Percentiles rank a stretch among this genome's conserved stretches.
Conservation (phyloP, 2,113 vertebrate species). For the Vicugna pacos region DNA sequence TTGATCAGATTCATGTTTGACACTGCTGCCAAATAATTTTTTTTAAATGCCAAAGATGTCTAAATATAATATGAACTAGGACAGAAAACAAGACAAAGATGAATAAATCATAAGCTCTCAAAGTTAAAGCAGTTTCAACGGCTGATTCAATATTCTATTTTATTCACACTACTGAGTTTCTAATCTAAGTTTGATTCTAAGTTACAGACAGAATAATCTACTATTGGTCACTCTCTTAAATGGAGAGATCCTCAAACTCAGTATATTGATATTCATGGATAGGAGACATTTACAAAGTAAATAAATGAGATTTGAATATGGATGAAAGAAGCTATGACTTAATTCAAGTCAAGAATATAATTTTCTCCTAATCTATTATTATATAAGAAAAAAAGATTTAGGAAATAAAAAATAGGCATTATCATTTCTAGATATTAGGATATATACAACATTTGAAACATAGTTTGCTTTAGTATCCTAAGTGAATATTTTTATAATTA, state of each 20-base stretch:
- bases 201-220: not conserved
- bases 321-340: not conserved
- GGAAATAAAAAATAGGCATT: not conserved
- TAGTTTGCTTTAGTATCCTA: not conserved
- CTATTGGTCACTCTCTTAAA: not conserved
- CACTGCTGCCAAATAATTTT: not conserved
- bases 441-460: not conserved
- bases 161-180: not conserved
- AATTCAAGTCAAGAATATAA: not conserved
- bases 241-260: not conserved
- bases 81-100: not conserved
- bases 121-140: slow-evolving; percentile 40
- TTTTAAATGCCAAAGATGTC: slow-evolving; percentile 7
- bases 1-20: not conserved
- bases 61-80: not conserved
- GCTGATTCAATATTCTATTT: not conserved
- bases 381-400: not conserved
- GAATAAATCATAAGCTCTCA: slow-evolving; percentile 21
- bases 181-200: not conserved
- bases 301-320: not conserved
- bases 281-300: not conserved
- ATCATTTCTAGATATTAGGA: not conserved
- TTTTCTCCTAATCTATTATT: not conserved
- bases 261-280: not conserved
- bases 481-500: not conserved